phyloP scores from a whole-genome alignment of 1,140 invertebrate species.

The Halyomorpha halys region DNA sequence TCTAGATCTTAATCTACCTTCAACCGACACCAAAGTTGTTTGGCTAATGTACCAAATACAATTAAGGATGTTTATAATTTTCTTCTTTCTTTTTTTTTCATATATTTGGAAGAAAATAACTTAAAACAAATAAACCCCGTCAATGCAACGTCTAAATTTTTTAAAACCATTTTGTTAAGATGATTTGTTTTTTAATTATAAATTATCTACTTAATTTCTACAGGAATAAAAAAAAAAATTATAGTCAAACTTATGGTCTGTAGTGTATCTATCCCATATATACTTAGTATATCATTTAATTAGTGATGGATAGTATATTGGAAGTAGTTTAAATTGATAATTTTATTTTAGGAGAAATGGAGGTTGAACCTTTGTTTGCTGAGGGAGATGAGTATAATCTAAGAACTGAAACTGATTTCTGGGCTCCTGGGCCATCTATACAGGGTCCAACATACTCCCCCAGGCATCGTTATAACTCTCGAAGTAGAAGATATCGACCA shows the following conservation, averaged over 20 bases:
- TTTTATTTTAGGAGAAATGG: slow-evolving; percentile 36
- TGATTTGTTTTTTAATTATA: no score
- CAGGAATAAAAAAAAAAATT: no score
- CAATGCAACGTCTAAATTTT: no score
- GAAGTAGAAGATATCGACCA: slow-evolving; percentile 5
- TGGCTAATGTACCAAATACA: no score
- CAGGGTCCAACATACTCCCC: background rate
- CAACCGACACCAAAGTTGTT: no score
- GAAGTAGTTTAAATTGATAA: background rate
- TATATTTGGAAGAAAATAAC: no score
- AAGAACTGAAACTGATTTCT: slow-evolving; percentile 14
- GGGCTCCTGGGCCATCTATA: slow-evolving; percentile 12
- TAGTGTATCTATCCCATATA: background rate
- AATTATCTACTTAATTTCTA: no score
- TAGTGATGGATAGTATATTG: background rate
- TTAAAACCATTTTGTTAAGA: no score
- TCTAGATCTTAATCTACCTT: no score
- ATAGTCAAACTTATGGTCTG: background rate
- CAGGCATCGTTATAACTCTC: slow-evolving; percentile 1
- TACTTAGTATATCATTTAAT: background rate
- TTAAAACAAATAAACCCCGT: no score
- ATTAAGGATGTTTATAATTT: no score
- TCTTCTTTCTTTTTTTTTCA: no score
- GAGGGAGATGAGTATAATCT: slow-evolving; percentile 36
- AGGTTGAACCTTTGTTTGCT: slow-evolving; percentile 43